A percentile compares a stretch with the other conserved stretches of the same genome.
These are phyloP conservation scores for Synergus umbraculus DNA, from an alignment of 2,888 invertebrate genomes.

Conservation along the genomic window DNA sequence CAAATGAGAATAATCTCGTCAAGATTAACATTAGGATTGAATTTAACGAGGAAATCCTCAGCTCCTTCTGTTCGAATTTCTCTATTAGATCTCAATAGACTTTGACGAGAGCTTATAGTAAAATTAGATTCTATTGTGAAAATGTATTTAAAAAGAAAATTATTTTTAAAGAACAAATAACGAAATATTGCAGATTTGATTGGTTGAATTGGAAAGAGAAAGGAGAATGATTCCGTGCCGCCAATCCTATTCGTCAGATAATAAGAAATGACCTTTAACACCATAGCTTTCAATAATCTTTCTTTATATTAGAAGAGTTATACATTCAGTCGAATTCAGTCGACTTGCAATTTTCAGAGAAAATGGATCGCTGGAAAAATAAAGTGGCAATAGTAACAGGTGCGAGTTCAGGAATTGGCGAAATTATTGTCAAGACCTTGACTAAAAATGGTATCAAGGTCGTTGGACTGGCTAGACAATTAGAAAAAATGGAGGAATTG, in stretches of 20 bases:
- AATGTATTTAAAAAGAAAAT: no score
- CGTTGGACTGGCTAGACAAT: constrained; percentile 75
- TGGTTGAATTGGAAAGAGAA: no score
- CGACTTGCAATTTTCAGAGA: constrained; percentile 26
- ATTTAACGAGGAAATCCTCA: not conserved
- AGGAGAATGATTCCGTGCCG: no score
- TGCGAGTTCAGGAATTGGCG: constrained; percentile 78
- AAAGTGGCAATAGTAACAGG: constrained; percentile 78
- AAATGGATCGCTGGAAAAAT: constrained; percentile 76
- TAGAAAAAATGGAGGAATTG: constrained; percentile 75
- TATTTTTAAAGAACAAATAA: no score
- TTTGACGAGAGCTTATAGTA: not conserved
- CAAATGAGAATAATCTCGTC: constrained; percentile 26
- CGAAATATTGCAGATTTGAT: no score
- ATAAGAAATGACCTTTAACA: no score
- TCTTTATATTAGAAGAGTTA: not conserved
- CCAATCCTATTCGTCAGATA: no score
- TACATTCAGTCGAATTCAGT: constrained; percentile 6
- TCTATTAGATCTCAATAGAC: not conserved
- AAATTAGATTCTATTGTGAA: not conserved
- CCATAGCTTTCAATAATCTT: no score
- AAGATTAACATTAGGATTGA: constrained; percentile 10
- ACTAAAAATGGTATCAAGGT: constrained; percentile 76
- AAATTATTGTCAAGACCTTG: constrained; percentile 71
- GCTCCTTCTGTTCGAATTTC: not conserved